phyloP scores from a whole-genome alignment of 2,797 vertebrate species.

The Orestias chungarensis region DNA sequence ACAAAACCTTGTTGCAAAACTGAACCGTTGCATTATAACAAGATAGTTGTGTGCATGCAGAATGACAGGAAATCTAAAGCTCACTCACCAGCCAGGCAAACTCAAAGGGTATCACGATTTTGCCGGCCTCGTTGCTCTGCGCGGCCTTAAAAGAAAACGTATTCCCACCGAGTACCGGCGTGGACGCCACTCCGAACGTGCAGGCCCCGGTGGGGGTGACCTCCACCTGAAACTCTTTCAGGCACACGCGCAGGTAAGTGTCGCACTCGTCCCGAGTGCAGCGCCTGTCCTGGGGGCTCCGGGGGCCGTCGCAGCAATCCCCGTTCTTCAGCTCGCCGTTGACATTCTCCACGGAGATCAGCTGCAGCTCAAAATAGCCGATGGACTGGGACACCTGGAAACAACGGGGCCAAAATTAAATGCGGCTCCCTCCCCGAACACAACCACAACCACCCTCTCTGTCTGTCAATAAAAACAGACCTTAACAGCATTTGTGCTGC shows the following conservation, averaged over 20 bases:
- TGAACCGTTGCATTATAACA: no score
- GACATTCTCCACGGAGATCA: slow-evolving; percentile 92
- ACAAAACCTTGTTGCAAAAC: background rate
- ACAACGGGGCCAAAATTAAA: slow-evolving; percentile 49
- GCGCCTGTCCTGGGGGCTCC: slow-evolving; percentile 82
- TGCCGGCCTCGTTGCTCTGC: slow-evolving; percentile 81
- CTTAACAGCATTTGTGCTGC: background rate
- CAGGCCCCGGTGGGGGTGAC: slow-evolving; percentile 84
- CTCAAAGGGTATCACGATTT: slow-evolving; percentile 91
- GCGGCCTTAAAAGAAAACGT: slow-evolving; percentile 87
- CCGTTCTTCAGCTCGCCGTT: slow-evolving; percentile 93
- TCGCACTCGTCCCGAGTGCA: slow-evolving; percentile 95
- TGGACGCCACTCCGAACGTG: slow-evolving; percentile 89
- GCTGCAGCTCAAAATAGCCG: slow-evolving; percentile 98
- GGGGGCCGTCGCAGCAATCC: slow-evolving; percentile 92
- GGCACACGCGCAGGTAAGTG: slow-evolving; percentile 93
- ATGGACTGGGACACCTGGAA: slow-evolving; percentile 91
- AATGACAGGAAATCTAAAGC: background rate
- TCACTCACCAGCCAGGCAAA: slow-evolving; percentile 97
- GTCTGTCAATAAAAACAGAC: no score
- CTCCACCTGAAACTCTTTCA: slow-evolving; percentile 95
- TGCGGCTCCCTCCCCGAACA: background rate
- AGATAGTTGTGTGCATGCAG: background rate
- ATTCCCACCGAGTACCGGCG: slow-evolving; percentile 95
- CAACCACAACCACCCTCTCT: no score